Evolutionary conservation across 2,888 invertebrate genomes (phyloP).

Genomic region (Ethmia dodecea): DNA sequence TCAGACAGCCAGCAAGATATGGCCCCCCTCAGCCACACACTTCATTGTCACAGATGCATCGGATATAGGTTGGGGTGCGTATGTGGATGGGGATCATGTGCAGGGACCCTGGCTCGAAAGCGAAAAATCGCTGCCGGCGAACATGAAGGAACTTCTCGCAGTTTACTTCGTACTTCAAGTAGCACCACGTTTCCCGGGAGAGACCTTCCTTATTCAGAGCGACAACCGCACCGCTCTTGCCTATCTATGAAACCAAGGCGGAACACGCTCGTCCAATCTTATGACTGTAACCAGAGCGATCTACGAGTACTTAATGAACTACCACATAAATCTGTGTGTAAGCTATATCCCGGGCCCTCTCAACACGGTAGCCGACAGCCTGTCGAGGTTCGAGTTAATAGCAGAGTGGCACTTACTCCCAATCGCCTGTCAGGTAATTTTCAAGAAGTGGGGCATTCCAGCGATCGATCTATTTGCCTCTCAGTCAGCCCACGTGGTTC

Average conservation of each 20-base stretch:
- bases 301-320: conserved; percentile 1
- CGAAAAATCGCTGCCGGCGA: conserved; percentile 20
- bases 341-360: conserved; percentile 22
- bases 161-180: conserved; percentile 6
- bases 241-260: conserved; percentile 21
- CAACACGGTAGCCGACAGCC: conserved; percentile 21
- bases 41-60: conserved; percentile 18
- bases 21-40: not conserved
- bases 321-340: not conserved
- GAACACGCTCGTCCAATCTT: conserved; percentile 7
- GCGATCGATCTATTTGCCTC: conserved; percentile 15
- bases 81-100: not conserved
- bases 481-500: conserved; percentile 3
- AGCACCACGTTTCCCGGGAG: not conserved
- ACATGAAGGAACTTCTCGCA: conserved; percentile 21
- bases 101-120: conserved; percentile 16
- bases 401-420: conserved; percentile 20
- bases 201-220: conserved; percentile 16
- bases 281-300: conserved; percentile 2
- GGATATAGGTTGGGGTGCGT: conserved; percentile 11
- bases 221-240: conserved; percentile 23
- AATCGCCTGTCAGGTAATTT: not conserved
- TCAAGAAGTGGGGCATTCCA: conserved; percentile 7
- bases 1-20: not conserved
- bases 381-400: conserved; percentile 13